A percentile compares a stretch with the other conserved stretches of the same genome.
Conservation (phyloP, 2,797 vertebrate species). For the Cynodonichthys magdalenae region DNA sequence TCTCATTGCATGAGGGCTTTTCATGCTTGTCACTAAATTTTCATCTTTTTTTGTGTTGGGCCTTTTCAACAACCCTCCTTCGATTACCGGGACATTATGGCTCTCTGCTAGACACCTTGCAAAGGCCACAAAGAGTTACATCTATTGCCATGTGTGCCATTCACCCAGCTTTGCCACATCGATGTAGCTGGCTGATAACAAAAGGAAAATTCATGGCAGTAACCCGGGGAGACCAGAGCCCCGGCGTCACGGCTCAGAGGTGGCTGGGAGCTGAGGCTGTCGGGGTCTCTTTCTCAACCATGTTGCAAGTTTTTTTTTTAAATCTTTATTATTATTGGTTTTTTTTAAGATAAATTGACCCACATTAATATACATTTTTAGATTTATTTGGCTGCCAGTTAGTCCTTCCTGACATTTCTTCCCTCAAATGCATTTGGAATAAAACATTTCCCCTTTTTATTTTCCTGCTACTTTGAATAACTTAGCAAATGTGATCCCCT, state of each 20-base stretch:
- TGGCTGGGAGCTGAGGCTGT: slow-evolving; percentile 58
- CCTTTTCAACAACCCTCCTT: slow-evolving; percentile 85
- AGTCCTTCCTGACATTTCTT: slow-evolving; percentile 12
- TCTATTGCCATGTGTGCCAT: slow-evolving; percentile 85
- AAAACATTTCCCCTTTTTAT: slow-evolving; percentile 5
- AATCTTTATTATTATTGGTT: too few species aligned
- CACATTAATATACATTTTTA: slow-evolving; percentile 2
- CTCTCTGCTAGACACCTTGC: slow-evolving; percentile 86
- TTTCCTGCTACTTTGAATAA: slow-evolving; percentile 18
- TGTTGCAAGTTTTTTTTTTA: slow-evolving; percentile 19
- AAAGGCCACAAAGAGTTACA: slow-evolving; percentile 87
- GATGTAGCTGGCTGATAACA: slow-evolving; percentile 84
- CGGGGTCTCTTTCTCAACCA: slow-evolving; percentile 53
- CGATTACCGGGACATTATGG: slow-evolving; percentile 86
- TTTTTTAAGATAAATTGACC: slow-evolving; percentile 4
- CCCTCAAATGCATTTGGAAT: slow-evolving; percentile 33
- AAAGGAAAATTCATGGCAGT: slow-evolving; percentile 88
- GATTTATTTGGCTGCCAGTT: slow-evolving; percentile 19
- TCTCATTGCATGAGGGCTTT: slow-evolving; percentile 79
- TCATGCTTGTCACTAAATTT: slow-evolving; percentile 89
- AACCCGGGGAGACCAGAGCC: slow-evolving; percentile 86
- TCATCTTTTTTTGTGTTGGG: slow-evolving; percentile 83
- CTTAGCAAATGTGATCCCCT: slow-evolving; percentile 39
- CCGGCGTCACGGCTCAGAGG: slow-evolving; percentile 80
- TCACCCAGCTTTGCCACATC: slow-evolving; percentile 84